Conservation (phyloP, 2,888 invertebrate species). For the Syrphus vitripennis region DNA sequence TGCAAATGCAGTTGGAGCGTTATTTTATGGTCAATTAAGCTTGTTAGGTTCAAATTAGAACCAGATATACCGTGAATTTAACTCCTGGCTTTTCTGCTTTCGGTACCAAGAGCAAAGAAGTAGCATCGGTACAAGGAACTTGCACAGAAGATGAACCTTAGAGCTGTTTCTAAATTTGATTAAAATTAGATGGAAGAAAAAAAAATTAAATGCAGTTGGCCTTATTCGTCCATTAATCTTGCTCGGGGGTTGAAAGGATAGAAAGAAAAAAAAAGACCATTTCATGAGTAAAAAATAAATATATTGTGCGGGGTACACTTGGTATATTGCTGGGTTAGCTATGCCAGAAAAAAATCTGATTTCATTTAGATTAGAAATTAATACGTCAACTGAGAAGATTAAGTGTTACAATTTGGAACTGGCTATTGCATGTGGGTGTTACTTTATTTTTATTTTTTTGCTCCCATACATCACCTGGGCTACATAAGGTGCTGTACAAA, state of each 20-base stretch:
- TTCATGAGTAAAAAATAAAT: conserved; percentile 4
- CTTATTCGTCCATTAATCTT: conserved; percentile 11
- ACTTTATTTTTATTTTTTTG: neutral
- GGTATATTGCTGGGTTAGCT: neutral
- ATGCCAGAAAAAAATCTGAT: conserved; percentile 22
- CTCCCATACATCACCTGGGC: neutral
- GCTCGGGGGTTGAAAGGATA: conserved; percentile 12
- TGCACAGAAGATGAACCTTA: neutral
- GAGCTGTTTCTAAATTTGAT: conserved; percentile 15
- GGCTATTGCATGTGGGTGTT: conserved; percentile 21
- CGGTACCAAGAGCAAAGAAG: neutral
- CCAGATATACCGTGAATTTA: conserved; percentile 5
- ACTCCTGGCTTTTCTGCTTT: neutral
- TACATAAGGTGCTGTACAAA: neutral
- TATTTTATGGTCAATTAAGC: conserved; percentile 70
- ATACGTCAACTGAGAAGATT: conserved; percentile 58
- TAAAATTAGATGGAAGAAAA: conserved; percentile 1
- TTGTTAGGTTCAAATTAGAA: conserved; percentile 50
- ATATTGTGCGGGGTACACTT: neutral
- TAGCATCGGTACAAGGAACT: neutral
- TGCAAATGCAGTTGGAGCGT: conserved; percentile 59
- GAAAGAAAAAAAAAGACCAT: conserved; percentile 57
- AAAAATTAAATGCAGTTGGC: conserved; percentile 7
- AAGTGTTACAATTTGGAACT: conserved; percentile 36
- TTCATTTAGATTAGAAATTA: conserved; percentile 58